Evolutionary conservation across 2,113 vertebrate species (phyloP).

Genomic region (Herpailurus yagouaroundi): DNA sequence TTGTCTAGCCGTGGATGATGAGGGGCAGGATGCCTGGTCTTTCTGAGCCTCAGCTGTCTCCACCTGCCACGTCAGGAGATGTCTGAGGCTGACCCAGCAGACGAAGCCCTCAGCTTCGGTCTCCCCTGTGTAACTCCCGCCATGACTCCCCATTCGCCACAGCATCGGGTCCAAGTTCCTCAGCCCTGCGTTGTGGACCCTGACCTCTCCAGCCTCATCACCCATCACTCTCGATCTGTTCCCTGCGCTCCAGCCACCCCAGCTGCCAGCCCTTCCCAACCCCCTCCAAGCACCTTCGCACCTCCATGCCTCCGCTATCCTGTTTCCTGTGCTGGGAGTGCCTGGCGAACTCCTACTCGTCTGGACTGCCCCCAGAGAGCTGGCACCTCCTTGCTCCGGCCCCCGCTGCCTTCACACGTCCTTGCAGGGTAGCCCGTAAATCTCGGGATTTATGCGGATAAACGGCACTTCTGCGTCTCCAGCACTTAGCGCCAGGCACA

Average conservation of each 20-base stretch:
- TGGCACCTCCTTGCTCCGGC: not conserved
- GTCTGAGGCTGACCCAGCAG: not conserved
- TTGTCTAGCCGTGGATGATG: not conserved
- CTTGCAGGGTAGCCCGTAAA: not conserved
- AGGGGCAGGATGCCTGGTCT: not conserved
- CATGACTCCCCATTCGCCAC: not conserved
- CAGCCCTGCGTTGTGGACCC: not conserved
- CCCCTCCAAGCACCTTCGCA: not conserved
- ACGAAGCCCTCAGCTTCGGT: fast-evolving
- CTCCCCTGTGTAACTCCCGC: not conserved
- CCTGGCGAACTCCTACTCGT: not conserved
- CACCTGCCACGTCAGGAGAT: not conserved
- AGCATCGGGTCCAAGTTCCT: not conserved
- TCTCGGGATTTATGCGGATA: not conserved
- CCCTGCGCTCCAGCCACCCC: fast-evolving
- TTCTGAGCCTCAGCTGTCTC: not conserved
- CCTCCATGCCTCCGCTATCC: not conserved
- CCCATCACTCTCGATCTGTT: not conserved
- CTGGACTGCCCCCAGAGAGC: not conserved
- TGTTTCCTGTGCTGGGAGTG: not conserved
- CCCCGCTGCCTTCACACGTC: no score
- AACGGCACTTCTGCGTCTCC: not conserved
- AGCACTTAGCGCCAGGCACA: not conserved
- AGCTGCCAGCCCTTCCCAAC: not conserved
- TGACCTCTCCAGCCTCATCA: no score